Base-by-base conservation (phyloP, 2,113 vertebrate species). In the Orycteropus afer region DNA sequence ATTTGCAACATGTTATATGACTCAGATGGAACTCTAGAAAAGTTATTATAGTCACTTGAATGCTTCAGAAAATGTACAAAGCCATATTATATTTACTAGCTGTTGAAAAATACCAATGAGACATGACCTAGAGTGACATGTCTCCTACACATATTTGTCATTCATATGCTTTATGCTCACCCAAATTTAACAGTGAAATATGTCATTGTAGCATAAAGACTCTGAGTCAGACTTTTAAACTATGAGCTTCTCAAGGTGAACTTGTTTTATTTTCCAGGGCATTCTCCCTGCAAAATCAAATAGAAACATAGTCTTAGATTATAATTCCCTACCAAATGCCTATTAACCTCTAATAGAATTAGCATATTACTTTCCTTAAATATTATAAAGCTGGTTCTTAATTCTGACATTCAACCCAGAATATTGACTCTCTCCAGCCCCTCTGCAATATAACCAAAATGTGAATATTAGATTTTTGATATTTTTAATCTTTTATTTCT, bases 141-240 rank as follows among this genome's bases (percentile, higher is more conserved):
- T 78, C 45, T 86, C 63, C 3, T 53, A 49, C 37, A 92, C 25
- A 23, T 79, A 84, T 71, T 93, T 86, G 74, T 79, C 88, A 93
- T 55, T 96, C 69, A 57, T 61, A 80, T 27, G 45, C 65, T 95
- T 90, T 90, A 85, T 65, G 69, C 55, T 82, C 49, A 93, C 61
- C 49, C 81, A 93, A 90, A 79, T 94, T 91, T 93, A 67, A 92
- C 88, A 93, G 53, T 45, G 74, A 96, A 96, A 95, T 92, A 49
- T 57, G 65, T 83, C 90, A 86, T 5, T 88, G 57, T 45, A 86
- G 7, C 29, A 29, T 88, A 92, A 85, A 91, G 34, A 78, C 42
- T 96, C 53, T 88, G 92, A 94, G 77, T 91, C 87, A 96, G 53
- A 88, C 73, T 94, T 92, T 81, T 65, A 85, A 94, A 76, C 25